These are phyloP conservation scores for Trachelus tabidus DNA, from an alignment of 2,888 invertebrate species.

Conservation along the genomic window DNA sequence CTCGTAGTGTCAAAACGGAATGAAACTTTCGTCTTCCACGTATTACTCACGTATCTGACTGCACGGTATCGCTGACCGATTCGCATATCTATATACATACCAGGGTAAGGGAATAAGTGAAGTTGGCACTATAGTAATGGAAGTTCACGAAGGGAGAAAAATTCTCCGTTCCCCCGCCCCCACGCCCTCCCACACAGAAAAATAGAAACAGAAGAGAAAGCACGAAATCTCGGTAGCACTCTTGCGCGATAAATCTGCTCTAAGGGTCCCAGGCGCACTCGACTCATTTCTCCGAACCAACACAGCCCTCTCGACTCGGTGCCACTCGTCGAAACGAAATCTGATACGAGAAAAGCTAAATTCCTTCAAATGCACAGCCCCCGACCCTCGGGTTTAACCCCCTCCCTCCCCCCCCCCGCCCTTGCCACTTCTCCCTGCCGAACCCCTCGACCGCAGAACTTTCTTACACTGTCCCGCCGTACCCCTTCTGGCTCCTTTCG, in stretches of 20 bases:
- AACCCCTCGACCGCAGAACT: conserved; percentile 18
- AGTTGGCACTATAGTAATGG: background rate
- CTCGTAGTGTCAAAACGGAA: background rate
- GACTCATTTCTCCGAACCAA: conserved; percentile 56
- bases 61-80: background rate
- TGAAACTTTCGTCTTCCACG: background rate
- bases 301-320: conserved; percentile 55
- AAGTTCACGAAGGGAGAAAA: background rate
- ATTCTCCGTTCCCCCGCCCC: background rate
- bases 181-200: background rate
- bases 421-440: conserved; percentile 2
- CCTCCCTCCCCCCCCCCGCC: background rate
- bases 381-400: conserved; percentile 23
- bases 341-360: conserved; percentile 61
- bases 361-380: conserved; percentile 58
- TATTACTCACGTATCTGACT: background rate
- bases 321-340: conserved; percentile 59
- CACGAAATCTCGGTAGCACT: background rate
- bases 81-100: background rate
- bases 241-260: conserved; percentile 35
- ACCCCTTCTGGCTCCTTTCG: conserved; percentile 19
- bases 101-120: background rate
- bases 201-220: background rate
- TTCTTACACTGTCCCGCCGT: conserved; percentile 12
- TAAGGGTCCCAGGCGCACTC: conserved; percentile 38